Conservation (phyloP, 2,888 invertebrate species). For the Stratiomys singularior region DNA sequence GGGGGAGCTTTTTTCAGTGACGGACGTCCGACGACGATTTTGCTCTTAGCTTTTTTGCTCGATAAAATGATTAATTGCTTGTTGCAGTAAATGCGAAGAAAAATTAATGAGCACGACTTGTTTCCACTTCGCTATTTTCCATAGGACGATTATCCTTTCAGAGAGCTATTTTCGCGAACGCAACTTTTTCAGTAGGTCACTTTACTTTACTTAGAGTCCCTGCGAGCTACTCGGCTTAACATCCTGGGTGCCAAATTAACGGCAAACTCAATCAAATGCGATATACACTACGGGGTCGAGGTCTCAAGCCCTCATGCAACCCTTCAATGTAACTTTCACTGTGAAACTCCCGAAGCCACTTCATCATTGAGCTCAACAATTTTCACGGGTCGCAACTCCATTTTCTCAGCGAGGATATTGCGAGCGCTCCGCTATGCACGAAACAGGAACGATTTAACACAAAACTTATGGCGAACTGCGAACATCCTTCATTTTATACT, state of each 20-base stretch:
- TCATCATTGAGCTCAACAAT: neutral
- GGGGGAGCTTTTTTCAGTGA: slow-evolving; percentile 38
- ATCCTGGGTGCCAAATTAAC: neutral
- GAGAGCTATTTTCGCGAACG: neutral
- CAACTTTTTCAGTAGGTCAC: neutral
- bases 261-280: neutral
- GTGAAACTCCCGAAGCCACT: neutral
- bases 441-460: slow-evolving; percentile 15
- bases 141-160: neutral
- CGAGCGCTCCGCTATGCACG: neutral
- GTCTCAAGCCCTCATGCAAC: neutral
- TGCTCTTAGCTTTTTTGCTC: slow-evolving; percentile 39
- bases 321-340: slow-evolving; percentile 3
- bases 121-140: neutral
- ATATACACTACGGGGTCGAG: neutral
- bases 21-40: slow-evolving; percentile 33
- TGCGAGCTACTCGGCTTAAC: neutral
- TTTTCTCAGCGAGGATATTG: neutral
- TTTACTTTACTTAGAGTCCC: neutral
- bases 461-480: slow-evolving; percentile 43
- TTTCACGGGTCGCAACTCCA: neutral
- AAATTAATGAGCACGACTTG: slow-evolving; percentile 25
- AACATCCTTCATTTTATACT: slow-evolving; percentile 35
- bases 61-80: slow-evolving; percentile 49
- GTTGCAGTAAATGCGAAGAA: slow-evolving; percentile 42